Conservation (phyloP, 1,140 invertebrate genomes). For the Periplaneta americana region DNA sequence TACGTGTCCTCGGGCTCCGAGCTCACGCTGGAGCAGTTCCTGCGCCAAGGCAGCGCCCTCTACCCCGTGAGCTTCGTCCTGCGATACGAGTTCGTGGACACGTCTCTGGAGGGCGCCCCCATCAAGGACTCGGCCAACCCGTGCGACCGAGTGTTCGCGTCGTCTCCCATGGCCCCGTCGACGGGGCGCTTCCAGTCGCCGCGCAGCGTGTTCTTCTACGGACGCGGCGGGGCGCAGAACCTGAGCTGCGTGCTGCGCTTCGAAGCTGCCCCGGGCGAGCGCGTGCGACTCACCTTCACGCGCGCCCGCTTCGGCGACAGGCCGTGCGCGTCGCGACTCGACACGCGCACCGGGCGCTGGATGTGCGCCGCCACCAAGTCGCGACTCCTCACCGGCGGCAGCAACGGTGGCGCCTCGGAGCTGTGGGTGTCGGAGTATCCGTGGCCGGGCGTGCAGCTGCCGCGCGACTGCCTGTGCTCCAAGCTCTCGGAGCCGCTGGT, state of each 20-base stretch:
- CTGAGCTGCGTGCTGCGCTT: constrained; percentile 70
- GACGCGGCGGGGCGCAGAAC: constrained; percentile 68
- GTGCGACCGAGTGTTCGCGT: constrained; percentile 53
- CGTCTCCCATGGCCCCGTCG: constrained; percentile 19
- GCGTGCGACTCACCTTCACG: constrained; percentile 52
- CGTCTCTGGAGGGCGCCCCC: constrained; percentile 42
- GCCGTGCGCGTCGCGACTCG: constrained; percentile 54
- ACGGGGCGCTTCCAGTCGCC: constrained; percentile 67
- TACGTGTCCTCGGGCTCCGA: constrained; percentile 67
- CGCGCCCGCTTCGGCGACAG: constrained; percentile 61
- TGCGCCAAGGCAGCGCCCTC: constrained; percentile 69
- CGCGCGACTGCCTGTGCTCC: constrained; percentile 68
- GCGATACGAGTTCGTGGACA: constrained; percentile 70
- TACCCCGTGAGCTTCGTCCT: constrained; percentile 71
- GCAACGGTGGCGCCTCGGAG: constrained; percentile 38
- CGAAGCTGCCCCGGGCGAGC: constrained; percentile 57
- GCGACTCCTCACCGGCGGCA: not conserved
- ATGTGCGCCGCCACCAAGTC: constrained; percentile 47
- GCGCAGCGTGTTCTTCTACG: constrained; percentile 74
- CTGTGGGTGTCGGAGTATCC: constrained; percentile 66
- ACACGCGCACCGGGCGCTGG: constrained; percentile 58
- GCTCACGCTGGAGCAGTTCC: constrained; percentile 62
- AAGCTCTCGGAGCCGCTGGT: constrained; percentile 55
- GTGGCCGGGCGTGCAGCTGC: constrained; percentile 58
- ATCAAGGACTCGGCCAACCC: constrained; percentile 44